A percentile compares a stretch with the other conserved stretches of the same genome.
Conservation (phyloP, 1,140 invertebrate species). For the Drosophila guanche region DNA sequence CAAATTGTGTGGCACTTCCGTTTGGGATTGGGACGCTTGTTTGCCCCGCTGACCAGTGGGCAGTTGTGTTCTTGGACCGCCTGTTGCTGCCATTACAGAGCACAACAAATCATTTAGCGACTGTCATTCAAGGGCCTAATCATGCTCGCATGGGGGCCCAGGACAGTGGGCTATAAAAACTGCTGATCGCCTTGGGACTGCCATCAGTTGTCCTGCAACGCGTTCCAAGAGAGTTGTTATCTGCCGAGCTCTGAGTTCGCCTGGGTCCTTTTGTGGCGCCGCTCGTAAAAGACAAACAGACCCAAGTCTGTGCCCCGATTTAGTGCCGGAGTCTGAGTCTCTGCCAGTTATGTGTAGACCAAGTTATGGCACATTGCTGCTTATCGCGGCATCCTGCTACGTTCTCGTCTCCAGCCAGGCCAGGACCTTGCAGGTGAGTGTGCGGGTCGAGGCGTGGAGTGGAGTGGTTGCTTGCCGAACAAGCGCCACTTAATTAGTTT, state of each 20-base stretch:
- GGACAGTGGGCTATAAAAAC: constrained; percentile 67
- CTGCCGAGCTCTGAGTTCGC: constrained; percentile 18
- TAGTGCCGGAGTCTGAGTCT: background rate
- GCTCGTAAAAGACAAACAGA: constrained; percentile 34
- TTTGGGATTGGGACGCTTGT: constrained; percentile 52
- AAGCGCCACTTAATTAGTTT: constrained; percentile 72
- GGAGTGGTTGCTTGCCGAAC: constrained; percentile 13
- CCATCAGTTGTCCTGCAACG: constrained; percentile 62
- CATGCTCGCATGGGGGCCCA: constrained; percentile 37
- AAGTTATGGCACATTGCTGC: constrained; percentile 71
- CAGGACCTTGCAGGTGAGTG: constrained; percentile 67
- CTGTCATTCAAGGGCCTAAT: constrained; percentile 71
- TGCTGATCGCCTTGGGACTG: constrained; percentile 15
- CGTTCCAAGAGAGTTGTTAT: constrained; percentile 30
- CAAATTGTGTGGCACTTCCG: constrained; percentile 68
- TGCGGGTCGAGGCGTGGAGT: background rate
- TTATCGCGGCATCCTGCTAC: constrained; percentile 70
- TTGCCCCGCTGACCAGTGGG: constrained; percentile 44
- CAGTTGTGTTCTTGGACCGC: constrained; percentile 3
- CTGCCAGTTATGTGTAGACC: constrained; percentile 66
- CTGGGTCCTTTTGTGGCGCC: constrained; percentile 21
- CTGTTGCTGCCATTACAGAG: constrained; percentile 38
- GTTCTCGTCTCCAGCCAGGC: constrained; percentile 61
- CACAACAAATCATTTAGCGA: constrained; percentile 78
- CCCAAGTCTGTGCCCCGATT: background rate